A percentile compares a stretch with the other conserved stretches of the same genome.
Conservation (phyloP, 2,888 invertebrate species). For the Coleophora flavipennella region DNA sequence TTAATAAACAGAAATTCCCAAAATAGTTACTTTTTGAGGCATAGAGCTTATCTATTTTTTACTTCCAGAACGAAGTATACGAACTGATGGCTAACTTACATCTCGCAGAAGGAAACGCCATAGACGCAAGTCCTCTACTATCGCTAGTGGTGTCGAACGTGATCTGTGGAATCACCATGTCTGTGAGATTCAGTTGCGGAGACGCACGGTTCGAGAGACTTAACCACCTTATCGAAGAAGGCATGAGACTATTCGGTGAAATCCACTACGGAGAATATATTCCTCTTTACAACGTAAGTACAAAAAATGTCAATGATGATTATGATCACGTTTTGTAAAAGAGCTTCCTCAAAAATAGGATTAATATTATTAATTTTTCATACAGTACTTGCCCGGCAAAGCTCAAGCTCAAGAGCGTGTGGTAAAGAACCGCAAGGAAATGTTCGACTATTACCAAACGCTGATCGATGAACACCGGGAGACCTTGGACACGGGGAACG, state of each 20-base stretch:
- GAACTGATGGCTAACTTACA: conserved; percentile 79
- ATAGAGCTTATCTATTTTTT: conserved; percentile 13
- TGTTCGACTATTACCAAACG: conserved; percentile 87
- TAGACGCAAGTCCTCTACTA: conserved; percentile 82
- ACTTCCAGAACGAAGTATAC: conserved; percentile 79
- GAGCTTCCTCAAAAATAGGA: neutral
- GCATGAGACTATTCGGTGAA: conserved; percentile 89
- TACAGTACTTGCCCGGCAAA: conserved; percentile 75
- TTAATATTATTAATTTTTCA: too few relatives aligned
- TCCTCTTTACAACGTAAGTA: conserved; percentile 78
- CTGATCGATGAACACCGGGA: conserved; percentile 86
- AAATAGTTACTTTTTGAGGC: neutral
- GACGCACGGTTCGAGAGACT: conserved; percentile 84
- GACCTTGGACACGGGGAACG: conserved; percentile 81
- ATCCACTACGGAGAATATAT: conserved; percentile 88
- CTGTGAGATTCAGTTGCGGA: conserved; percentile 84
- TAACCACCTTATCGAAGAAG: conserved; percentile 91
- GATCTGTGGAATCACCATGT: conserved; percentile 92
- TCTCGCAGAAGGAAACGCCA: conserved; percentile 76
- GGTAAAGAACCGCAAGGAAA: conserved; percentile 83
- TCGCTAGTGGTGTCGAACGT: conserved; percentile 91
- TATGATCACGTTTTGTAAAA: neutral
- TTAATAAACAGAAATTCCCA: too few relatives aligned
- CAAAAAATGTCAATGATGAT: neutral
- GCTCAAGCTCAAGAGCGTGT: conserved; percentile 75